Base-by-base conservation (phyloP, 2,888 invertebrate species). In the Alsophila aescularia region DNA sequence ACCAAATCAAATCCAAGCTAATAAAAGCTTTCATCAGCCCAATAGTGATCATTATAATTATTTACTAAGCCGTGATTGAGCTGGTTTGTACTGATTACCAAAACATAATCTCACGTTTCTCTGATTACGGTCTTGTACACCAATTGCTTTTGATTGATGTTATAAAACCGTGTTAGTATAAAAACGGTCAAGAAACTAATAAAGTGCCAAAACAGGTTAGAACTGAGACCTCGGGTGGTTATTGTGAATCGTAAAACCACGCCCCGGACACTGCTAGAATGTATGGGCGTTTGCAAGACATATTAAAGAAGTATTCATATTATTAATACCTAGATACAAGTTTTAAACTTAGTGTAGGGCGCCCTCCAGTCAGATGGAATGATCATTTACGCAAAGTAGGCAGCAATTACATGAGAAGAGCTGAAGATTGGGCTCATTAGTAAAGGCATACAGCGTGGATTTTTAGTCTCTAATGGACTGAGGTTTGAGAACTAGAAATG, bases 131-230 rank as follows among this genome's bases (percentile, higher is more conserved):
- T 51, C 60, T 51, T 51, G 60, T 58, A 49, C 34, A 58, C 50
- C 60, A 52, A 62, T 61, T 64, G 58, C 41, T 36, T 54, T 54
- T 73, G 69, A 75, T 75, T 72, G 70, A 57, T 50, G 55, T 49
- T 68, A 56, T 67, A 64, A 67, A 66, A 69, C 37, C 29, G 58
- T 64, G 52, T 65, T 62, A 36, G 47, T 44, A 31, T n/a, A 58
- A 54, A 16, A 29, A 21, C 13, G 8, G 7, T 15, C 24, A 16
- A 36, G 34, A 27, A 37, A 13, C 36, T 13, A 27, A 36, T 50
- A 31, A 35, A 35, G 27, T 31, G 31, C 27, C 18, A 15, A 31
- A 39, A 47, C 47, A 12, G 16, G 39, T 47, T 37, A 29, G 31
- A 15, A 29, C 2, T 35, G 2, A 9, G 27, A 3, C 1, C 5